phyloP scores from a whole-genome alignment of 2,888 invertebrate species.

The Frankliniella fusca region DNA sequence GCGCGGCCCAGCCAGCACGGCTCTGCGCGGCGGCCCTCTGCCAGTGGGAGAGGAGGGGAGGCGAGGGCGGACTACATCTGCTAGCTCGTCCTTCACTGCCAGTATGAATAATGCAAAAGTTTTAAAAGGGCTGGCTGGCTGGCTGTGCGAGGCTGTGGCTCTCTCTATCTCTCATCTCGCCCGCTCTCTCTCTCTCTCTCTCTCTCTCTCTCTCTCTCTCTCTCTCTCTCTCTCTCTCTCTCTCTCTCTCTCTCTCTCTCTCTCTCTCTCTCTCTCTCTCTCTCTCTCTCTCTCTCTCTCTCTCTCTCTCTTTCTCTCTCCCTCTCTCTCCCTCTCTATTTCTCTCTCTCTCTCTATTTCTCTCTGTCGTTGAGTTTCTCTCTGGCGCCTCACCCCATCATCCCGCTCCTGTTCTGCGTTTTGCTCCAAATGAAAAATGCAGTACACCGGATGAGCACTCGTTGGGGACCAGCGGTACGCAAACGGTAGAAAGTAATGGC shows the following conservation, averaged over 20 bases:
- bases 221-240: conserved; percentile 30
- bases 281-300: conserved; percentile 35
- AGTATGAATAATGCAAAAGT: conserved; percentile 25
- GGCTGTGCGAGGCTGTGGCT: background rate
- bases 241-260: conserved; percentile 29
- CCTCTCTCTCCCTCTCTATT: conserved; percentile 32
- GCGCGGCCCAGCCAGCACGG: too few species aligned
- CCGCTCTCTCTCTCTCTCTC: conserved; percentile 21
- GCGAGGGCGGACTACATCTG: background rate
- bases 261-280: conserved; percentile 30
- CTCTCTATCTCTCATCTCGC: background rate
- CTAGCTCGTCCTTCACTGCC: conserved; percentile 11
- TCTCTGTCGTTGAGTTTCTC: too few species aligned
- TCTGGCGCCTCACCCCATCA: too few species aligned
- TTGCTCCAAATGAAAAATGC: too few species aligned
- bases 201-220: conserved; percentile 29
- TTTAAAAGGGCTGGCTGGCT: conserved; percentile 26
- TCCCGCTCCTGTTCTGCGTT: too few species aligned
- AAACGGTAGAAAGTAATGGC: too few species aligned
- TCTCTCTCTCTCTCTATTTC: background rate
- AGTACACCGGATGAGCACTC: too few species aligned
- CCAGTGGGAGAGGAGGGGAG: background rate
- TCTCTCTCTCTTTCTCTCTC: conserved; percentile 34
- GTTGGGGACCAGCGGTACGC: too few species aligned
- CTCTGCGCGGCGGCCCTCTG: background rate